A percentile compares a stretch with the other conserved stretches of the same genome.
Conservation (phyloP, 2,113 vertebrate genomes). For the Burhinus bistriatus region DNA sequence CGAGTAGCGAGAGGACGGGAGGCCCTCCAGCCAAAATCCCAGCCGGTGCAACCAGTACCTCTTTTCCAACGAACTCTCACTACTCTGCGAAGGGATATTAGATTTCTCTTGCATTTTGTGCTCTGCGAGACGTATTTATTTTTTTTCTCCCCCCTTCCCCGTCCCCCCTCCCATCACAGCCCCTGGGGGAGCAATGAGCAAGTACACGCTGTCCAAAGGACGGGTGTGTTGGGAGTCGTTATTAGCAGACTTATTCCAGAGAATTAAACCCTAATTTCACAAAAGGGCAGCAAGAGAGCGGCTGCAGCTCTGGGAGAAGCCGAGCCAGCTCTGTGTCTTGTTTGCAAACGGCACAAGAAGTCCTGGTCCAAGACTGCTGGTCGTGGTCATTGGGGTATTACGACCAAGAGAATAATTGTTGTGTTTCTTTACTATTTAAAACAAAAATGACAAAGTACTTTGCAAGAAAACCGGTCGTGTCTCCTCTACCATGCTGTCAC, state of each 20-base stretch:
- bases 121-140: not conserved
- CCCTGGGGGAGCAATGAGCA: not conserved
- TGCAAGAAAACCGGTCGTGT: not conserved
- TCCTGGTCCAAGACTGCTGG: not conserved
- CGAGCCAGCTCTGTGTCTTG: not conserved
- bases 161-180: not conserved
- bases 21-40: not conserved
- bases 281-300: constrained; percentile 11
- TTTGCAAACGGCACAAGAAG: constrained; percentile 32
- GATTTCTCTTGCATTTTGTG: constrained; percentile 54
- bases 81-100: constrained; percentile 48
- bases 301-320: not conserved
- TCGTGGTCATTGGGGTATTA: not conserved
- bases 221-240: not conserved
- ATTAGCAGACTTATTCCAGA: constrained; percentile 36
- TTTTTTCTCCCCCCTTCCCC: not conserved
- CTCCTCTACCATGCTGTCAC: not conserved
- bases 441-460: not conserved
- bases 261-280: constrained; percentile 49
- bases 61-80: constrained; percentile 59
- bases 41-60: not conserved
- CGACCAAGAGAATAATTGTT: not conserved
- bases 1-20: not conserved
- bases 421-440: constrained; percentile 6
- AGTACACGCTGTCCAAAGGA: not conserved